Evolutionary conservation across 2,888 invertebrate species (phyloP).

Genomic region (Ennomos quercinarius): DNA sequence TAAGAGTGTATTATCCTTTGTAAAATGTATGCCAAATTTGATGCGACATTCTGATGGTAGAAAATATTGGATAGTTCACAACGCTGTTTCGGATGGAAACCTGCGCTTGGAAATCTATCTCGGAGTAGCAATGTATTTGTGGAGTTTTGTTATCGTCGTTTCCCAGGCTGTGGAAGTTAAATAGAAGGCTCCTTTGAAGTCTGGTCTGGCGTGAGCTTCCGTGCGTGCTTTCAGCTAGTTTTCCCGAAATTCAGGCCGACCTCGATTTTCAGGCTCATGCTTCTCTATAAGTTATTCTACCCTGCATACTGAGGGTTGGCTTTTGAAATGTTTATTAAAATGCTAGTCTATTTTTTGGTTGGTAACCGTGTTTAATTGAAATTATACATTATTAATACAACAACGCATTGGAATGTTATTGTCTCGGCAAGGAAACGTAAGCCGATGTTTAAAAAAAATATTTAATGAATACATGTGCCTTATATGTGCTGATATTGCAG

Average conservation of each 20-base stretch:
- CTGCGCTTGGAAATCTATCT: slow-evolving; percentile 26
- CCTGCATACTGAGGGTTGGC: slow-evolving; percentile 70
- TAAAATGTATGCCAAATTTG: slow-evolving; percentile 4
- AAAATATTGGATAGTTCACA: slow-evolving; percentile 43
- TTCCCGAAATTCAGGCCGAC: slow-evolving; percentile 73
- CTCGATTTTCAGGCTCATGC: slow-evolving; percentile 78
- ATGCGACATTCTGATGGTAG: background rate
- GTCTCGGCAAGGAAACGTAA: no score
- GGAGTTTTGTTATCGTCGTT: slow-evolving; percentile 8
- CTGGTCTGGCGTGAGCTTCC: slow-evolving; percentile 75
- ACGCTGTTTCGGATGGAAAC: slow-evolving; percentile 19
- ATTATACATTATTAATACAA: no score
- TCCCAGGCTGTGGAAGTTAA: slow-evolving; percentile 41
- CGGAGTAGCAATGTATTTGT: slow-evolving; percentile 40
- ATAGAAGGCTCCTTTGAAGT: slow-evolving; percentile 34
- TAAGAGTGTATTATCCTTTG: slow-evolving; percentile 21
- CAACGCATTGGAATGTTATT: no score
- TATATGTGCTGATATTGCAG: no score
- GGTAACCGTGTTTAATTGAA: no score
- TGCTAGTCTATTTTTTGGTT: slow-evolving; percentile 43
- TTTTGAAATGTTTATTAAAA: slow-evolving; percentile 57
- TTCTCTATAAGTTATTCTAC: slow-evolving; percentile 76
- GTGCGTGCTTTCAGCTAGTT: slow-evolving; percentile 80
- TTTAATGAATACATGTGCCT: no score
- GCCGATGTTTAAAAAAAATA: no score